Base-by-base conservation (phyloP, 2,797 vertebrate species). In the Denticeps clupeoides region DNA sequence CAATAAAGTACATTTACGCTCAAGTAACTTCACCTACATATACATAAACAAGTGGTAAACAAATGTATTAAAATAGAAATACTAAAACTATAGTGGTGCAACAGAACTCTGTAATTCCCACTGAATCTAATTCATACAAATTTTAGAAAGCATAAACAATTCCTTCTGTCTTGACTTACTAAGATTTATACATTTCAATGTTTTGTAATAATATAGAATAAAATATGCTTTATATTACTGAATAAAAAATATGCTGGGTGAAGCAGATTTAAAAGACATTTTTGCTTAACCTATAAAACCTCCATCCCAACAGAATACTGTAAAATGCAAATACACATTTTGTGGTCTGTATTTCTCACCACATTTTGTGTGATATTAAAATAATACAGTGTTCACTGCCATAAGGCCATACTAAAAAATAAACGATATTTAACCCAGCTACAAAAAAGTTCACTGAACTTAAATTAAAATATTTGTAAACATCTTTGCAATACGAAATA, bases 51-150 rank as follows among this genome's bases (percentile, higher is more conserved):
- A 91, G 91, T 94, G 89, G 89, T 96, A 96, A 96, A 95, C 88
- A 95, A 96, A 95, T 85, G 90, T 97, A 97, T 89, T 95, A 95
- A 97, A 97, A 97, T 96, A 97, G 91, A 96, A 91, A 91, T 93
- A 89, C 88, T 90, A 91, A 91, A 95, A 92, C 87, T 94, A 91
- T 83, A 89, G 88, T 87, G 91, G 89, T 87, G 87, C 87, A 93
- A 94, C 90, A 90, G 89, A 95, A 91, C 83, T 81, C 84, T 89
- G 82, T 87, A 90, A 93, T 84, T 86, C 84, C 89, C 89, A 91
- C 90, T 87, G 87, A 90, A 89, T 91, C 90, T 91, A 90, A 80
- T 88, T 90, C 88, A 89, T 94, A 95, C 88, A 94, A 91, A 97
- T 89, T 88, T 90, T 88, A 92, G 84, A 93, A 93, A 97, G 88